Evolutionary conservation across 2,888 invertebrate genomes (phyloP), one percentile per base, ranked within the genome.

Genomic region (Ornithoptera priamus): DNA sequence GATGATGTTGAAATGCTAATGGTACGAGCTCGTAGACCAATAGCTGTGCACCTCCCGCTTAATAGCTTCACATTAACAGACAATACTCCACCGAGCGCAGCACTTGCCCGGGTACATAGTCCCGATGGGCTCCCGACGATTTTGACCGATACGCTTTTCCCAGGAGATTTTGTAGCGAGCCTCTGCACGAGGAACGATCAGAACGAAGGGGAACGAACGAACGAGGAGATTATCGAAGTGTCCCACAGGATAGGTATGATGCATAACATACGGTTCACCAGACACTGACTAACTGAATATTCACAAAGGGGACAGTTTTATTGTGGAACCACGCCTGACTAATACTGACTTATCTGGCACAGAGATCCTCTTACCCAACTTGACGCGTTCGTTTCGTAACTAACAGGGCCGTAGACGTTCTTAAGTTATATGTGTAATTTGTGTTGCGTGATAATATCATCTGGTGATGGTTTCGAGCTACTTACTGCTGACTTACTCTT

Each of bases 151-250:
- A 73, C 74, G 75, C 80, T 86, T 83, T 90, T 83, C 87, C 80
- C 90, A 90, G 90, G 91, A 81, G 81, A 81, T 78, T 82, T 85
- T 79, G 77, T 87, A 83, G 88, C 87, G 81, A 78, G 86, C 72
- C 84, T 86, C 75, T 90, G 90, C 82, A 71, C 80, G 77, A 78
- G 82, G 71, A 76, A 72, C 73, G 80, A 79, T 67, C 74, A 42
- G 70, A 76, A 69, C 71, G 57, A 66, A 42, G 74, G 72, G 71
- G 77, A 75, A 66, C 73, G 73, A 64, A 70, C 72, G 68, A 74
- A 71, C 69, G 77, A 73, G 62, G 64, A 65, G 75, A 75, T 78
- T 59, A 74, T 79, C 71, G 74, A 76, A 76, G 78, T 78, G 72
- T 74, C 80, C 69, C 72, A 73, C 70, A 72, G 72, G 66, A 78